Base-by-base conservation (phyloP, 2,797 vertebrate genomes). In the Anguilla marmorata region DNA sequence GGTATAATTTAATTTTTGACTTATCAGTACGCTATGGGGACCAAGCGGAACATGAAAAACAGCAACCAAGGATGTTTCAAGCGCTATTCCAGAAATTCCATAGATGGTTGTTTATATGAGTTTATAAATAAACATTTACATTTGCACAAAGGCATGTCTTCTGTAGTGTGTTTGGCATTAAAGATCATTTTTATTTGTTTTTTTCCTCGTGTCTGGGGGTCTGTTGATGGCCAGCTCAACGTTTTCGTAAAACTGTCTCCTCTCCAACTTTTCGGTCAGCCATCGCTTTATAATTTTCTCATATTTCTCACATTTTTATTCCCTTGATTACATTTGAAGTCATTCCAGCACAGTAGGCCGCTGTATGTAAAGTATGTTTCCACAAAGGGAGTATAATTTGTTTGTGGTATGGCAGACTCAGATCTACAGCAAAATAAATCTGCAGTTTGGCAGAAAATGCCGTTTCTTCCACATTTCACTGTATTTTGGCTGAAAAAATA, bases 51-150 rank as follows among this genome's bases (percentile, higher is more conserved):
- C 30, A 45, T 85, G 66, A 54, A 84, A 76, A 69, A 84, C 11
- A 16, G 86, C 37, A 82, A 63, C 56, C 48, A 24, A 37, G 24
- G 79, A 37, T 48, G 63, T 84, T 87, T 84, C 24, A 63, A 45
- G 27, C 14, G 37, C 30, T 72, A 52, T 85, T 87, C 79, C 85
- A 86, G 86, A 87, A 87, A 83, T 87, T 63, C n/a, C 86, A 52
- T 88, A 54, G 27, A 50, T 86, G 84, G 84, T 72, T 88, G 69
- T 88, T 89, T 86, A 84, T 86, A 69, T 84, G 58, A 54, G 76
- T 85, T 86, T 89, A 89, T 86, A 86, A 89, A 89, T 86, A 89
- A 89, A 89, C 76, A 60, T 86, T 86, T 84, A 86, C 79, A 54
- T 86, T 83, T 86, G 85, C 63, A 45, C 3, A 66, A 86, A 69